Conservation (phyloP, 2,797 vertebrate species). For the Artibeus lituratus region DNA sequence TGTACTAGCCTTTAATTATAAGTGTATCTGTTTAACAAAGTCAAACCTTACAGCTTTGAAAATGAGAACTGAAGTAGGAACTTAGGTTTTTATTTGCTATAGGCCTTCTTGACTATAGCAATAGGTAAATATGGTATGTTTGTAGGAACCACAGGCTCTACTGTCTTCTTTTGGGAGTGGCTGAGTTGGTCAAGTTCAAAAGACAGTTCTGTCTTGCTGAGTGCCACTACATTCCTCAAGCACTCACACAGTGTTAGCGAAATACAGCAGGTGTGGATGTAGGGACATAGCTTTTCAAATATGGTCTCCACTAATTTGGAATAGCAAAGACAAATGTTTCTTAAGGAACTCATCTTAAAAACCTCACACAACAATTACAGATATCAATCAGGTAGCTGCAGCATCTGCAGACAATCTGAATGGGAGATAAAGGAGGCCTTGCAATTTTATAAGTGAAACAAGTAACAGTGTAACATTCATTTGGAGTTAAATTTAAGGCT, state of each 20-base stretch:
- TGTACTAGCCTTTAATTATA: conserved; percentile 30
- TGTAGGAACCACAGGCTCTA: background rate
- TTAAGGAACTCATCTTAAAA: conserved; percentile 21
- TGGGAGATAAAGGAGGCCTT: background rate
- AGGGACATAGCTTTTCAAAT: background rate
- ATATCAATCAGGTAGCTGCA: background rate
- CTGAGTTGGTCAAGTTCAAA: conserved; percentile 14
- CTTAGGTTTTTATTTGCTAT: conserved; percentile 21
- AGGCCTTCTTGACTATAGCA: background rate
- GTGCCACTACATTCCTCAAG: background rate
- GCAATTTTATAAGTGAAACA: conserved; percentile 19
- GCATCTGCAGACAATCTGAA: background rate
- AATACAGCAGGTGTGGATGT: background rate
- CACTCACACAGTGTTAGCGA: background rate
- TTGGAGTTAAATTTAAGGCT: conserved; percentile 40
- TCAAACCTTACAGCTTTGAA: conserved; percentile 36
- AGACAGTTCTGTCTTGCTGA: background rate
- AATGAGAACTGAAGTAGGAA: conserved; percentile 28
- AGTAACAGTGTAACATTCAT: background rate
- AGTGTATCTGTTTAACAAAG: conserved; percentile 19
- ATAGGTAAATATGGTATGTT: background rate
- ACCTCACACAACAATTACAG: conserved; percentile 21
- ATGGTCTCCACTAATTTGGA: background rate
- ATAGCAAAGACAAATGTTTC: background rate
- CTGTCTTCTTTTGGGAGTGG: background rate